These are phyloP conservation scores for Oreocharis arfaki DNA, from an alignment of 2,113 vertebrate genomes.

Conservation along the genomic window DNA sequence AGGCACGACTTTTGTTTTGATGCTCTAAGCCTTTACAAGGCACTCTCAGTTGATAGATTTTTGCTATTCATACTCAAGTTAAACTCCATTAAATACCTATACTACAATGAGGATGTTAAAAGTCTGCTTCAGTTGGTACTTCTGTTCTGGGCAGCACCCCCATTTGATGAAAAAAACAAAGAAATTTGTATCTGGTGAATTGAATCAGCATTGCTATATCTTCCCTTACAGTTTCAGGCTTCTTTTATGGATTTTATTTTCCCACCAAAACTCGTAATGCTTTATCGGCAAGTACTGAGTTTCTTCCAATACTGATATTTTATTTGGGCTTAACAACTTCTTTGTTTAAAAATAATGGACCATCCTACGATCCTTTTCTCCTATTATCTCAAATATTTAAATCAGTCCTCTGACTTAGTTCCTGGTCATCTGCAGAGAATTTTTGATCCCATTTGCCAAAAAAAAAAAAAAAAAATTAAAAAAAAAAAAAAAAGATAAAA, in stretches of 20 bases:
- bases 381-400: not conserved
- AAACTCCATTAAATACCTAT: not conserved
- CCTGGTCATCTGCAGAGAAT: not conserved
- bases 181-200: not conserved
- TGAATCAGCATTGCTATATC: not conserved
- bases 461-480: rapidly evolving
- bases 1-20: not conserved
- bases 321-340: not conserved
- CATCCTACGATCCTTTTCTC: not conserved
- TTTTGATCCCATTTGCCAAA: not conserved
- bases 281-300: not conserved
- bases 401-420: not conserved
- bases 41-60: not conserved
- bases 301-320: not conserved
- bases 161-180: not conserved
- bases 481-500: no score
- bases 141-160: not conserved
- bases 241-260: not conserved
- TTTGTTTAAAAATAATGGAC: not conserved
- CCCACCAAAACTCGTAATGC: not conserved
- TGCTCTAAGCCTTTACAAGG: not conserved
- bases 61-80: not conserved
- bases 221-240: not conserved
- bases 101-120: not conserved
- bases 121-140: not conserved